Conservation (phyloP, 2,113 vertebrate genomes). For the Gorsachius goisagi region DNA sequence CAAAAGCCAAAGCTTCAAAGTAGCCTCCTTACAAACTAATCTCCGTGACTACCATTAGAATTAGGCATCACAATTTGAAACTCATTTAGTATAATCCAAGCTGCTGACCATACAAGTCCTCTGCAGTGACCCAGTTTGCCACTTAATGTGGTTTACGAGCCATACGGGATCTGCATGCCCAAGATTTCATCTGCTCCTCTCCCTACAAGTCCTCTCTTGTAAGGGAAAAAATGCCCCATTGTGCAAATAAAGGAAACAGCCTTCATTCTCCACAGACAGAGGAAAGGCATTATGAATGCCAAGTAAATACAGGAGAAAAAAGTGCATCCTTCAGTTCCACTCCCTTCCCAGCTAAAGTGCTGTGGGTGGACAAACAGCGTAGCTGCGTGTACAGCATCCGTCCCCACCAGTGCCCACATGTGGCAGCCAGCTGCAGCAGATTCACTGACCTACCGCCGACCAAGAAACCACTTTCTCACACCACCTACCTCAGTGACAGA, state of each 20-base stretch:
- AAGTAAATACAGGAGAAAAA: not conserved
- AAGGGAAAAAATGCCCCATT: not conserved
- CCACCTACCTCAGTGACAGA: not conserved
- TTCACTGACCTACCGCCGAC: not conserved
- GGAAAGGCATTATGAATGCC: not conserved
- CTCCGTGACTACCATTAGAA: not conserved
- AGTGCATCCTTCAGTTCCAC: not conserved
- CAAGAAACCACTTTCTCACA: not conserved
- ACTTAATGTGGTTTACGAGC: not conserved
- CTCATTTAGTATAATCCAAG: not conserved
- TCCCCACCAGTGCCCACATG: not conserved
- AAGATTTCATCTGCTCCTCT: slow-evolving; percentile 27
- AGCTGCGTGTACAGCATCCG: not conserved
- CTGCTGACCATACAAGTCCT: not conserved
- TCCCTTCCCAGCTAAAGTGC: not conserved
- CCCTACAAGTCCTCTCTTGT: slow-evolving; percentile 20
- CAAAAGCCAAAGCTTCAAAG: slow-evolving; percentile 5
- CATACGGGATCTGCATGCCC: not conserved
- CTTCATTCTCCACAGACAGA: not conserved
- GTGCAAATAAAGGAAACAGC: slow-evolving; percentile 4
- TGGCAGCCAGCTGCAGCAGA: not conserved
- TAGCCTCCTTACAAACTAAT: not conserved
- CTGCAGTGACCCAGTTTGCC: slow-evolving; percentile 19
- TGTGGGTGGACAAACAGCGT: accelerated
- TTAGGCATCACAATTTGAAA: not conserved